Percentiles rank a stretch among this genome's conserved stretches.
These are phyloP conservation scores for Lasioglossum albipes DNA, from an alignment of 1,140 invertebrate species.

Conservation along the genomic window DNA sequence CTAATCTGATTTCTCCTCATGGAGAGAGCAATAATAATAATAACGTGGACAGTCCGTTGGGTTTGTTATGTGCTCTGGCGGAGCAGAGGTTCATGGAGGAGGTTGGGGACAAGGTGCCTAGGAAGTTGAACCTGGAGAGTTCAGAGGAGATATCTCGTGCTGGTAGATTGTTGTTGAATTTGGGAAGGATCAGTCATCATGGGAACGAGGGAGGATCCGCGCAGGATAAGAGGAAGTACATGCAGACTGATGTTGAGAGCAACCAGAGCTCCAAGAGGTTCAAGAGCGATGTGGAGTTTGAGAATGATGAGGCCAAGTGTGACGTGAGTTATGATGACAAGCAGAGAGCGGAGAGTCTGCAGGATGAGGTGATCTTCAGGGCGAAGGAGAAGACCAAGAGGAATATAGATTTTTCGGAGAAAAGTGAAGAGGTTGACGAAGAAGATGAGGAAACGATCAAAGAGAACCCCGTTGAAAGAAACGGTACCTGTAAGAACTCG, in stretches of 20 bases:
- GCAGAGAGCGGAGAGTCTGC: conserved; percentile 1
- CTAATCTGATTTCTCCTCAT: conserved; percentile 56
- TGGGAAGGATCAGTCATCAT: conserved; percentile 51
- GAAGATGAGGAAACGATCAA: background rate
- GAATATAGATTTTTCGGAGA: conserved; percentile 55
- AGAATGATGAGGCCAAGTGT: conserved; percentile 17
- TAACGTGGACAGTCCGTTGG: conserved; percentile 85
- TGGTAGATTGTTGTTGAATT: conserved; percentile 60
- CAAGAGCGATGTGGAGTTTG: conserved; percentile 38
- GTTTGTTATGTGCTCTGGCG: conserved; percentile 90
- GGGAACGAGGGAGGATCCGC: conserved; percentile 53
- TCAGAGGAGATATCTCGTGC: conserved; percentile 66
- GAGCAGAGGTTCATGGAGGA: conserved; percentile 91
- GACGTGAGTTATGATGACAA: conserved; percentile 15
- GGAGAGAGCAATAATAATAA: conserved; percentile 75
- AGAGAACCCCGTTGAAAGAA: background rate
- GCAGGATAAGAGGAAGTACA: conserved; percentile 64
- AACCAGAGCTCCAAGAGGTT: conserved; percentile 58
- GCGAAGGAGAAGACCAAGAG: conserved; percentile 50
- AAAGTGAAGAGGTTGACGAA: background rate
- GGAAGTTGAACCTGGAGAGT: conserved; percentile 56
- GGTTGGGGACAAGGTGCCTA: conserved; percentile 77
- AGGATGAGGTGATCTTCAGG: conserved; percentile 21
- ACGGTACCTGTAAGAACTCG: background rate
- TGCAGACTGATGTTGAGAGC: conserved; percentile 73